Conservation (phyloP, 2,113 vertebrate species). For the Chaenocephalus aceratus region DNA sequence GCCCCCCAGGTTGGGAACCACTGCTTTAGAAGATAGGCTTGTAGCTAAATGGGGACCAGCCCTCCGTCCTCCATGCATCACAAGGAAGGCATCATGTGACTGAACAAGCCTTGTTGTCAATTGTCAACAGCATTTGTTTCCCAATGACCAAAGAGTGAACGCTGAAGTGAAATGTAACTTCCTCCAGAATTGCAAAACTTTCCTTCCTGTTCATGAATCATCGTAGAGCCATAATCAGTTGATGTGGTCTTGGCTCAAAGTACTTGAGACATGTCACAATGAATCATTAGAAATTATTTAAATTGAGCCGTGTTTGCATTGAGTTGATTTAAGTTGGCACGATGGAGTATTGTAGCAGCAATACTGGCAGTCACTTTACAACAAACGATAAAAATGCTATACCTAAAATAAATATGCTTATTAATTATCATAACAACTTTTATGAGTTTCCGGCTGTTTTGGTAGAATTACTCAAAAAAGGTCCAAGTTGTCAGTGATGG, state of each 20-base stretch:
- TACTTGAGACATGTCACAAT: constrained; percentile 54
- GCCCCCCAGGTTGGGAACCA: too few relatives aligned
- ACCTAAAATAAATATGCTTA: constrained; percentile 35
- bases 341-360: constrained; percentile 23
- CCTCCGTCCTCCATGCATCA: background rate
- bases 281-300: constrained; percentile 60
- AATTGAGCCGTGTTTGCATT: constrained; percentile 50
- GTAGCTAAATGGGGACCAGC: background rate
- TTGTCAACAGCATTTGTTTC: constrained; percentile 32
- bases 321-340: constrained; percentile 54
- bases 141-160: constrained; percentile 27
- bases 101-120: constrained; percentile 12
- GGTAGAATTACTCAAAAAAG: constrained; percentile 41
- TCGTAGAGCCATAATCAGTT: constrained; percentile 53
- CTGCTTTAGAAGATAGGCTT: background rate
- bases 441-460: constrained; percentile 31
- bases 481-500: constrained; percentile 51
- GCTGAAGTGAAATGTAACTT: constrained; percentile 44
- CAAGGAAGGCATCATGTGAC: constrained; percentile 30
- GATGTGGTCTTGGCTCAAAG: constrained; percentile 54
- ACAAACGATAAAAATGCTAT: constrained; percentile 44
- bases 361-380: constrained; percentile 43
- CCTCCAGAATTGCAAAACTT: constrained; percentile 11
- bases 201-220: constrained; percentile 40
- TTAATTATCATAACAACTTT: constrained; percentile 46